Conservation (phyloP, 2,888 invertebrate species). For the Galerucella pusilla region DNA sequence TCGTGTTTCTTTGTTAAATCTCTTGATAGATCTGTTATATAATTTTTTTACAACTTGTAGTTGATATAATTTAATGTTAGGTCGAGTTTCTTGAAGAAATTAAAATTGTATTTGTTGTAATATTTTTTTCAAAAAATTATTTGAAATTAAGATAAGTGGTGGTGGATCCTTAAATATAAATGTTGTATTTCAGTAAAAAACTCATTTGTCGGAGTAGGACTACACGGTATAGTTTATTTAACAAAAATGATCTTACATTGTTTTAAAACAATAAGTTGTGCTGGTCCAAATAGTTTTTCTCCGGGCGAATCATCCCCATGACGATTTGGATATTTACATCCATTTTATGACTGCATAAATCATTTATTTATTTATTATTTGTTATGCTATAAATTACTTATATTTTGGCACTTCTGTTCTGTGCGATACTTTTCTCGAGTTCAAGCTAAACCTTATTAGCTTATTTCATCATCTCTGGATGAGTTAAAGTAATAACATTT, state of each 20-base stretch:
- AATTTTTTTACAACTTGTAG: conserved; percentile 28
- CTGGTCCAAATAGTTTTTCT: background rate
- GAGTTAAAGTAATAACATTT: no score
- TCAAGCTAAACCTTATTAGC: no score
- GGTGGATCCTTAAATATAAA: conserved; percentile 12
- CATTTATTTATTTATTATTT: no score
- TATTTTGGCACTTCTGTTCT: no score
- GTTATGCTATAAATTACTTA: no score
- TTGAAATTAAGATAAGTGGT: background rate
- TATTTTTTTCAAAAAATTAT: background rate
- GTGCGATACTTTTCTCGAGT: no score
- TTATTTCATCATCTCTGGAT: no score
- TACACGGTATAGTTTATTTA: background rate
- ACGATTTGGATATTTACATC: background rate
- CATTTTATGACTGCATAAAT: no score
- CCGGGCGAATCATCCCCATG: background rate
- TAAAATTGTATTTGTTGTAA: conserved; percentile 5
- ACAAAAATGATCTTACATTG: background rate
- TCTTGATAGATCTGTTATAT: conserved; percentile 31
- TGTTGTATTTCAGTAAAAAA: background rate
- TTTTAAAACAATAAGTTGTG: background rate
- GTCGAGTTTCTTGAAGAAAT: background rate
- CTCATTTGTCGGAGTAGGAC: background rate
- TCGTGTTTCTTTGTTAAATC: conserved; percentile 12
- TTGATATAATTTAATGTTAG: conserved; percentile 33